Conservation (phyloP, 2,113 vertebrate genomes). For the Psilopsiagon aymara region DNA sequence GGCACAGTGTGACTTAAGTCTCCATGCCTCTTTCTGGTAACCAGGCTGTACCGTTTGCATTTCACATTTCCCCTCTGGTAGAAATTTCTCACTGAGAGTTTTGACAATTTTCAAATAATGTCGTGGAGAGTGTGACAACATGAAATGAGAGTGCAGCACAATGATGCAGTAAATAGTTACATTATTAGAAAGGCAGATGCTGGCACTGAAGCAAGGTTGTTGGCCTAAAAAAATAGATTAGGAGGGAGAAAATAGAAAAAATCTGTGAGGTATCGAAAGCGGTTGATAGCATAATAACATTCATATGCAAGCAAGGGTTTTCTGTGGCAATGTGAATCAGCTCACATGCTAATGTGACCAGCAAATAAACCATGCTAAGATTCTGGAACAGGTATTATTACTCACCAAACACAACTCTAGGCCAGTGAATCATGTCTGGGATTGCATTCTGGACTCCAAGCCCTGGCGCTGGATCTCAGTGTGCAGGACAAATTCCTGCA, state of each 20-base stretch:
- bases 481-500: background rate
- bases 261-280: background rate
- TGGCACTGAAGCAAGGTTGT: constrained; percentile 51
- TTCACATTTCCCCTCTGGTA: constrained; percentile 38
- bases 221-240: constrained; percentile 59
- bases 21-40: background rate
- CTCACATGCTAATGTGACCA: constrained; percentile 22
- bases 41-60: background rate
- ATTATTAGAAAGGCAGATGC: constrained; percentile 65
- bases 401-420: background rate
- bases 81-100: constrained; percentile 56
- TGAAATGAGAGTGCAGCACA: constrained; percentile 61
- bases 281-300: constrained; percentile 23
- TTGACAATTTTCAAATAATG: constrained; percentile 63
- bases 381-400: background rate
- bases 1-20: rapidly evolving
- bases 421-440: background rate
- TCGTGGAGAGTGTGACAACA: constrained; percentile 51
- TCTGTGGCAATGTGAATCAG: constrained; percentile 16
- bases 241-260: constrained; percentile 45
- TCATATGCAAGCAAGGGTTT: constrained; percentile 33
- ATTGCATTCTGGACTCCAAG: background rate
- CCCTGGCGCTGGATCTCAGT: background rate
- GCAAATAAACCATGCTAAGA: constrained; percentile 42
- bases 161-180: constrained; percentile 68